Conservation (phyloP, 2,113 vertebrate genomes). For the Vulpes vulpes region DNA sequence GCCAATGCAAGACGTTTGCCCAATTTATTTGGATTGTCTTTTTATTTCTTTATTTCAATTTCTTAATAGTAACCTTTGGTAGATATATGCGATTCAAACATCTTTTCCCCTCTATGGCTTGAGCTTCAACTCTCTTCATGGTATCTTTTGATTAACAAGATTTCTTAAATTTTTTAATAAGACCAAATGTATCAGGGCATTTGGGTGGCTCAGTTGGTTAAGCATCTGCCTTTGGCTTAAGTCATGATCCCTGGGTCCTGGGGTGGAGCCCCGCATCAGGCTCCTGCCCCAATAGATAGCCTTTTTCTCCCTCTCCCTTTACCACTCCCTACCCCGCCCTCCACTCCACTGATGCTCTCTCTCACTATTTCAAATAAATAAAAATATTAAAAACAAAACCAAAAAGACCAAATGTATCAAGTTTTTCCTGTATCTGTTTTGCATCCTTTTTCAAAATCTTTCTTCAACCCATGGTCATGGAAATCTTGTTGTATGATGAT, state of each 20-base stretch:
- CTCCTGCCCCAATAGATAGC: too few relatives aligned
- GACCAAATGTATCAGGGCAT: neutral
- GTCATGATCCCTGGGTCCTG: too few relatives aligned
- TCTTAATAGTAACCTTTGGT: neutral
- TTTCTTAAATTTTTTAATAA: slow-evolving; percentile 31
- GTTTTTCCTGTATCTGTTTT: neutral
- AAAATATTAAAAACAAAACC: too few relatives aligned
- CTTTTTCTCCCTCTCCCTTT: too few relatives aligned
- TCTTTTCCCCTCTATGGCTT: neutral
- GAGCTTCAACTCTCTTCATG: slow-evolving; percentile 21
- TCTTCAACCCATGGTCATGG: neutral
- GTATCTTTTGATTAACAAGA: neutral
- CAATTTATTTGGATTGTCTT: neutral
- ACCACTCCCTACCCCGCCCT: too few relatives aligned
- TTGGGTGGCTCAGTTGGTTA: too few relatives aligned
- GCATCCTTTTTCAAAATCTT: slow-evolving; percentile 18
- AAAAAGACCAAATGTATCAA: neutral
- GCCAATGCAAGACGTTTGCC: neutral
- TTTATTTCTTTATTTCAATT: neutral
- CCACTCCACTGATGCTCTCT: too few relatives aligned
- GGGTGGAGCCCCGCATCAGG: too few relatives aligned
- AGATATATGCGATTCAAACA: neutral
- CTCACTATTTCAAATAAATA: too few relatives aligned
- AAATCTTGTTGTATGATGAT: neutral
- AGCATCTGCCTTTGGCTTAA: too few relatives aligned